These are phyloP conservation scores for Rhogogaster chlorosoma DNA, from an alignment of 2,888 invertebrate species.

Conservation along the genomic window DNA sequence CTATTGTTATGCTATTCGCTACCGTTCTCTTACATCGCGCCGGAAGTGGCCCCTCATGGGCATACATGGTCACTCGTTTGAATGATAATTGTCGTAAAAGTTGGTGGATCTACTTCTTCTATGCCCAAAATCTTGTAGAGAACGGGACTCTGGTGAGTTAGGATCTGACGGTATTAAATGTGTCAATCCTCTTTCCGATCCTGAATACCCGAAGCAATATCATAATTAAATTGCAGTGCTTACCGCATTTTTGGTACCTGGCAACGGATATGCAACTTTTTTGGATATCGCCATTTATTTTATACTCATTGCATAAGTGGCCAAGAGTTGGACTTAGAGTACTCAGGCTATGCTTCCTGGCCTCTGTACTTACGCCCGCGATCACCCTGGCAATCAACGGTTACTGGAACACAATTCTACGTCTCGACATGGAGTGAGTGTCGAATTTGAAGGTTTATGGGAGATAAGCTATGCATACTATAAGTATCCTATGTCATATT, in stretches of 20 bases:
- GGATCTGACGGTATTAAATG: neutral
- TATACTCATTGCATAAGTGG: slow-evolving; percentile 14
- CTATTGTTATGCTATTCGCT: slow-evolving; percentile 84
- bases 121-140: slow-evolving; percentile 85
- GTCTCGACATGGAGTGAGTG: slow-evolving; percentile 1
- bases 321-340: slow-evolving; percentile 24
- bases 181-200: neutral
- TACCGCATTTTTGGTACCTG: slow-evolving; percentile 80
- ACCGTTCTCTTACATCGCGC: slow-evolving; percentile 84
- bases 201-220: neutral
- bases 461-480: neutral
- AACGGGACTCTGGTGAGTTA: slow-evolving; percentile 85
- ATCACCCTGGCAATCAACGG: slow-evolving; percentile 69
- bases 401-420: neutral
- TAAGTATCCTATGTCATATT: neutral
- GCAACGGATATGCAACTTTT: slow-evolving; percentile 50
- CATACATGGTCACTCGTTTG: slow-evolving; percentile 82
- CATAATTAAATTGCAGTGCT: slow-evolving; percentile 72
- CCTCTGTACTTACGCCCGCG: slow-evolving; percentile 70
- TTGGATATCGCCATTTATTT: slow-evolving; percentile 46
- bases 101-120: slow-evolving; percentile 85
- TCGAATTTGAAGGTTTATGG: neutral
- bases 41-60: slow-evolving; percentile 85
- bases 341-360: slow-evolving; percentile 56
- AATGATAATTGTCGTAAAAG: slow-evolving; percentile 79